Evolutionary conservation across 2,888 invertebrate species (phyloP).

Genomic region (Eremobia ochroleuca): DNA sequence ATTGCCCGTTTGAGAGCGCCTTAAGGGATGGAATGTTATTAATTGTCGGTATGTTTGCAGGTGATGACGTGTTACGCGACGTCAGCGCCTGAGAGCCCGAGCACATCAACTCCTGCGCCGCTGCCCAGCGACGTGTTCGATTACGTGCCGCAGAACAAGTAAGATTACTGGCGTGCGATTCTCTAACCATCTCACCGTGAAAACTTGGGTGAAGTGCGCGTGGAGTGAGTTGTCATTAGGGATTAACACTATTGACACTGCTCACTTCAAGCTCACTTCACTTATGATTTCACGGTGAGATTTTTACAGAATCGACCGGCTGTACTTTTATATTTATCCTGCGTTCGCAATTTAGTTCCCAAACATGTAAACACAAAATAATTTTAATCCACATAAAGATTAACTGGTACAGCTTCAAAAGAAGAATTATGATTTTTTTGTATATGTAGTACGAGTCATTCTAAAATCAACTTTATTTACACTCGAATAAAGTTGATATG

Average conservation of each 20-base stretch:
- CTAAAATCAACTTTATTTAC: not conserved
- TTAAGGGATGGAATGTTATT: not conserved
- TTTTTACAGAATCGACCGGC: too few relatives aligned
- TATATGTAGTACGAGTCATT: too few relatives aligned
- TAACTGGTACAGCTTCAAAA: too few relatives aligned
- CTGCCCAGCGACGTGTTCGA: conserved; percentile 82
- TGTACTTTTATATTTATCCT: not conserved
- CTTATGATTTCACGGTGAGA: too few relatives aligned
- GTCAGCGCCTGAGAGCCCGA: conserved; percentile 87
- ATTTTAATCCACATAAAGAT: not conserved
- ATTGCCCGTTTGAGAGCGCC: not conserved
- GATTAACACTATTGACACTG: too few relatives aligned
- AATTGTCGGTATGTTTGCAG: conserved; percentile 64
- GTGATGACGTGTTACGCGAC: conserved; percentile 88
- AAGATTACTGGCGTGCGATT: too few relatives aligned
- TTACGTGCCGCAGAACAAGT: conserved; percentile 80
- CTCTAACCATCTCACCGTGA: too few relatives aligned
- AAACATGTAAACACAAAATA: not conserved
- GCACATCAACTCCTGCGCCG: conserved; percentile 80
- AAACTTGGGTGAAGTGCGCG: too few relatives aligned
- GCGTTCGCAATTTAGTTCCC: not conserved
- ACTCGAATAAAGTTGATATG: not conserved
- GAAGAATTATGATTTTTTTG: too few relatives aligned
- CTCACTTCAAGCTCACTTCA: too few relatives aligned
- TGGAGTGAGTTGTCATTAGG: too few relatives aligned